A percentile compares a stretch with the other conserved stretches of the same genome.
Conservation (phyloP, 2,113 vertebrate genomes). For the Saimiri boliviensis region DNA sequence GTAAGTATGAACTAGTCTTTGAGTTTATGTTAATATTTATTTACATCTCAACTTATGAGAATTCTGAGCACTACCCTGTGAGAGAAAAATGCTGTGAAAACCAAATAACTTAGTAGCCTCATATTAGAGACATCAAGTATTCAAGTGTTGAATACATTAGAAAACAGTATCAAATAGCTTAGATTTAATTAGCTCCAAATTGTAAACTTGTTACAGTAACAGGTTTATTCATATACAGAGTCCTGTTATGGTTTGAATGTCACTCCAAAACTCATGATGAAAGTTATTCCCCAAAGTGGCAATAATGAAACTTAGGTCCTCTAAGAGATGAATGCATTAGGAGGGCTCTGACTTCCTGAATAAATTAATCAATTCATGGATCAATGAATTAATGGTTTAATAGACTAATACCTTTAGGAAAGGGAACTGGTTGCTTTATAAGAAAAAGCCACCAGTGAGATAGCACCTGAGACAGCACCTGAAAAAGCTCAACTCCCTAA, state of each 20-base stretch:
- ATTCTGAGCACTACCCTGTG: neutral
- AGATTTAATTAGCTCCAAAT: neutral
- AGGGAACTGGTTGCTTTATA: neutral
- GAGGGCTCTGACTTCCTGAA: neutral
- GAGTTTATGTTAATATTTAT: neutral
- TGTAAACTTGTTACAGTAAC: neutral
- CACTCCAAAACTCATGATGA: neutral
- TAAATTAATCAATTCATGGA: neutral
- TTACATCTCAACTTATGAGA: neutral
- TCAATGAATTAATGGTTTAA: neutral
- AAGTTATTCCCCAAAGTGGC: neutral
- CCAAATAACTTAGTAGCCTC: neutral
- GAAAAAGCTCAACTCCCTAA: neutral
- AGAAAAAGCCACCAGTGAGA: neutral
- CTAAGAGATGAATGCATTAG: neutral
- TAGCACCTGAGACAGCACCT: neutral
- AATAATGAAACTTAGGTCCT: neutral
- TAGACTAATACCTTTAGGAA: neutral
- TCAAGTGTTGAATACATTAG: neutral
- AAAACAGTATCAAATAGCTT: neutral
- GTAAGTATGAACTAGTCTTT: neutral
- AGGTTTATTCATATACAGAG: neutral
- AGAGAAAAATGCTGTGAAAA: neutral
- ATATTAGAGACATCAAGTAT: neutral
- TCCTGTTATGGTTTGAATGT: neutral